Conservation (phyloP, 2,888 invertebrate genomes). For the Lottia scabra region DNA sequence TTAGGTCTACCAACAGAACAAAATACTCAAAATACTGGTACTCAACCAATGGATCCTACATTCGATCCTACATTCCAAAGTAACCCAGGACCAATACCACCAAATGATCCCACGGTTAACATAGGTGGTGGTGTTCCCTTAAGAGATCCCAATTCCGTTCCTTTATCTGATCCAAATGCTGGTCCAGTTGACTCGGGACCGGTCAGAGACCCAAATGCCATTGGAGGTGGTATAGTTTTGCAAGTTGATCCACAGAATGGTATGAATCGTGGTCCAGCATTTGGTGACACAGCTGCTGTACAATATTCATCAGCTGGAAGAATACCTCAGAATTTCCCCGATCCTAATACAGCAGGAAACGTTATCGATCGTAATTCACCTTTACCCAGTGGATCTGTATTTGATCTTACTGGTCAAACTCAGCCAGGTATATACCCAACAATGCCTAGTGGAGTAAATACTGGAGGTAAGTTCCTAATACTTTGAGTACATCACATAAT, state of each 20-base stretch:
- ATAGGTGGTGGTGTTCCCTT: background rate
- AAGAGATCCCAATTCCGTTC: background rate
- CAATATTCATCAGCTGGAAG: background rate
- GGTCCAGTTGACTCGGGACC: too few species aligned
- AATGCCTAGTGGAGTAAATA: too few species aligned
- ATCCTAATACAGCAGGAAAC: background rate
- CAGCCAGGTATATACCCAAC: too few species aligned
- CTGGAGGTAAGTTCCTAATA: too few species aligned
- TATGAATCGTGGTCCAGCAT: background rate
- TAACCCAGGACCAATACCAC: background rate
- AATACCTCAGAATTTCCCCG: background rate
- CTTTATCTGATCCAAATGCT: background rate
- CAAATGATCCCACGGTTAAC: background rate
- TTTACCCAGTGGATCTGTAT: background rate
- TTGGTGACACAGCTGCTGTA: background rate
- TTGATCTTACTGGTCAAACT: too few species aligned
- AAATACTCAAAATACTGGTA: background rate
- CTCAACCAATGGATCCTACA: background rate
- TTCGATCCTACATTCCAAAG: background rate
- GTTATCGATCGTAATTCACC: background rate
- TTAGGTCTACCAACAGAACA: background rate
- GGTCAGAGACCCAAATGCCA: too few species aligned
- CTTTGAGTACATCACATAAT: too few species aligned
- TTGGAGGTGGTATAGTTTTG: background rate
- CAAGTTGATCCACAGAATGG: background rate